Conservation (phyloP, 2,113 vertebrate species). For the Ctenomys sociabilis region DNA sequence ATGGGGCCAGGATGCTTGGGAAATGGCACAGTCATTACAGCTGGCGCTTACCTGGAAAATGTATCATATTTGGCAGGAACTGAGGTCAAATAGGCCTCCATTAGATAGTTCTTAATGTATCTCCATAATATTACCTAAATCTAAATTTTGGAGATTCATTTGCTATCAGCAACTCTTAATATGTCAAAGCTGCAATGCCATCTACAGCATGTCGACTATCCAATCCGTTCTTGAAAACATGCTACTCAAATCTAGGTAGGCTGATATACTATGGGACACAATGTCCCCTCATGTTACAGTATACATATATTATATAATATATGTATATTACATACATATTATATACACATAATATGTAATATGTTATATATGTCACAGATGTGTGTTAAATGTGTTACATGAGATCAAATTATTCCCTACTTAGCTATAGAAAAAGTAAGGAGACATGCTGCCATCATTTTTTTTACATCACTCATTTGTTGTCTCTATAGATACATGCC, state of each 20-base stretch:
- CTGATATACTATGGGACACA: background rate
- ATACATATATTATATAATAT: no score
- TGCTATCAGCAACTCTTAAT: background rate
- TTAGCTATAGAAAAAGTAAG: background rate
- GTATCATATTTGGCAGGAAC: background rate
- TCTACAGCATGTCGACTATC: background rate
- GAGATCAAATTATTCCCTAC: background rate
- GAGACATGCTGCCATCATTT: background rate
- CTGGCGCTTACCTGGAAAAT: background rate
- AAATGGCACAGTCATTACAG: background rate
- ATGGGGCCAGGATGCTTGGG: background rate
- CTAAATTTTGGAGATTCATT: constrained; percentile 16
- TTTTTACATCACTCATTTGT: background rate
- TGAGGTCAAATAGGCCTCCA: background rate
- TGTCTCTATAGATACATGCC: background rate
- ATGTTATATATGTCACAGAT: no score
- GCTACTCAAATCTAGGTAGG: background rate
- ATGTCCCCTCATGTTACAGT: background rate
- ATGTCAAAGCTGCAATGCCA: background rate
- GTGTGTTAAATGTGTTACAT: no score
- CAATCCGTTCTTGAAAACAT: background rate
- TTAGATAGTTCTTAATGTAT: background rate
- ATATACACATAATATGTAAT: no score
- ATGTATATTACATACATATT: no score
- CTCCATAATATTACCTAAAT: background rate